Evolutionary conservation across 1,140 invertebrate genomes (phyloP), one percentile per base, ranked within the genome.

Genomic region (Platyura marginata): DNA sequence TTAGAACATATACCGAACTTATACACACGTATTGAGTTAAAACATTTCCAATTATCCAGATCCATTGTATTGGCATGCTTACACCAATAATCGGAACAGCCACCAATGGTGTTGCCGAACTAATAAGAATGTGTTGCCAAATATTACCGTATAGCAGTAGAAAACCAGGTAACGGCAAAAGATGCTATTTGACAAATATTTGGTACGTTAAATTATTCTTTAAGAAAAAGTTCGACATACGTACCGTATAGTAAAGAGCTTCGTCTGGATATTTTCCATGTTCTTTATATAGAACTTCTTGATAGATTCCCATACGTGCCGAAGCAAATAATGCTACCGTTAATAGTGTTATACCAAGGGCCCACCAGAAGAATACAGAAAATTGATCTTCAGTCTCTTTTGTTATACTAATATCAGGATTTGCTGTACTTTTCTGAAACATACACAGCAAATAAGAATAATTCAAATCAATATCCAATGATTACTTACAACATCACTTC

Each of bases 1-100:
- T 96, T 52, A 98, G 68, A 15, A 82, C 72, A 55, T 94, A 98
- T 2, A 98, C 94, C 10, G 89, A 88, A 52, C 82, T 79, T 44
- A 97, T 95, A 57, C 94, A 98, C 37, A 95, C 55, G 71, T 89
- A 97, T 74, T 97, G 93, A 8, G 92, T 89, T 0, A 93, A 45
- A 16, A 89, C 77, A 64, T 96, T 96, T 35, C 81, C 77, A 40
- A 87, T 55, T 32, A 98, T 67, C 64, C 81, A 93, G 11, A 81
- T 45, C 52, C 90, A 75, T 52, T 87, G 69, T 49, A 72, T 67
- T 5, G 92, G 90, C 13, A 93, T 35, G 16, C 51, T 40, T 6
- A 69, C 56, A 22, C 62, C 66, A 11, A 72, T 47, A 3, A 57
- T 50, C 10, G 32, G 69, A 63, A 74, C 20, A 37, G 38, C 41